These are phyloP conservation scores for Hoplodrina blanda DNA, from an alignment of 2,888 invertebrate genomes.

Conservation along the genomic window DNA sequence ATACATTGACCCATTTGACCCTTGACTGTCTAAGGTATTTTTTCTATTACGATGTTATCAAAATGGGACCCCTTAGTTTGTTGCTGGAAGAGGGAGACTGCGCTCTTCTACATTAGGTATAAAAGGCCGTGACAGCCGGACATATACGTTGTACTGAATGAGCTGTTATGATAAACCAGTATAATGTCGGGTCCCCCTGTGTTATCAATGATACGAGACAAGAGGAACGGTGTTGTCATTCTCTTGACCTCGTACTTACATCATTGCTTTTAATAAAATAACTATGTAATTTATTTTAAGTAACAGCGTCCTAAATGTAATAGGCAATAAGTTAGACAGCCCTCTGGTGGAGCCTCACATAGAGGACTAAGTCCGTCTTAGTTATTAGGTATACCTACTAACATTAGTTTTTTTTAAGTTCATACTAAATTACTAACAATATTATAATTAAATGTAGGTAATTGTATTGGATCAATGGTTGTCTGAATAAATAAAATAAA, in stretches of 20 bases:
- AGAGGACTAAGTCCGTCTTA: too few species aligned
- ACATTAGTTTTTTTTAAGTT: too few species aligned
- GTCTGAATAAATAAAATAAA: too few species aligned
- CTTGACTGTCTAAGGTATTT: background rate
- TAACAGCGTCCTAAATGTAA: too few species aligned
- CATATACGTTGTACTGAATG: background rate
- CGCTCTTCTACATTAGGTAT: background rate
- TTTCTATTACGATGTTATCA: background rate
- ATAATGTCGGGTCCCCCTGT: background rate
- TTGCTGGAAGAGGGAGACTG: background rate
- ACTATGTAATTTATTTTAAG: too few species aligned
- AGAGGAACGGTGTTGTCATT: background rate
- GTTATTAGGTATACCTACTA: too few species aligned
- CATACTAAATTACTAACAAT: too few species aligned
- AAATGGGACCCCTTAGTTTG: background rate
- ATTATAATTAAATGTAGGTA: too few species aligned
- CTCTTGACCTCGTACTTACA: conserved; percentile 6
- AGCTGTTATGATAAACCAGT: background rate
- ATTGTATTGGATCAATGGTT: too few species aligned
- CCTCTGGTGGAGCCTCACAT: too few species aligned
- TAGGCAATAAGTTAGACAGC: too few species aligned
- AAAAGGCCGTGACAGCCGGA: background rate
- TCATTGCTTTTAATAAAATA: background rate
- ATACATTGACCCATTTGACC: conserved; percentile 1
- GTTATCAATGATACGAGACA: conserved; percentile 10